Conservation (phyloP, 2,113 vertebrate species). For the Melanocharis versteri region DNA sequence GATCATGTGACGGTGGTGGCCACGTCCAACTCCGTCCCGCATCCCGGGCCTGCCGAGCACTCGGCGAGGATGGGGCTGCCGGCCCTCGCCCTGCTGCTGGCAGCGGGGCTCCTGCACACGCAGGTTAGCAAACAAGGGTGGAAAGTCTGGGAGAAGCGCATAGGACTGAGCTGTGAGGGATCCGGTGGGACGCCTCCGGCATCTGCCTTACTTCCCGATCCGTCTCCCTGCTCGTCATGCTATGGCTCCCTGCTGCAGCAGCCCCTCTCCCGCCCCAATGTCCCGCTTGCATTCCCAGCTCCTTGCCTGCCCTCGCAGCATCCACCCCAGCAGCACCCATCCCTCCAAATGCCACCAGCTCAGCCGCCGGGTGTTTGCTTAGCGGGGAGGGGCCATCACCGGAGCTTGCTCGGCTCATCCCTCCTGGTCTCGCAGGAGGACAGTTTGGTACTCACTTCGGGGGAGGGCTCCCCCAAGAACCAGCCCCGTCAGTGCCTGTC, state of each 20-base stretch:
- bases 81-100: not conserved
- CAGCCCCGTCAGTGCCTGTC: not conserved
- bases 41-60: fast-evolving
- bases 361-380: not conserved
- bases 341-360: not conserved
- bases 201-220: not conserved
- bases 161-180: not conserved
- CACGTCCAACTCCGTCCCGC: not conserved
- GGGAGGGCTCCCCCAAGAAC: not conserved
- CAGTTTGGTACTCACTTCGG: not conserved
- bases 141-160: not conserved
- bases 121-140: conserved; percentile 22
- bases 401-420: not conserved
- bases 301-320: not conserved
- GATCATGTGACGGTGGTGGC: not conserved
- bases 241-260: not conserved
- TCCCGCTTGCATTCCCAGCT: not conserved
- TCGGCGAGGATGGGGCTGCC: not conserved
- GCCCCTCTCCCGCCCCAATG: fast-evolving
- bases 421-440: not conserved
- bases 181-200: not conserved
- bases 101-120: not conserved
- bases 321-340: fast-evolving
- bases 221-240: not conserved
- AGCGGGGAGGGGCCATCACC: not conserved